phyloP scores from a whole-genome alignment of 2,888 invertebrate species.

The Chrysolina haemoptera region DNA sequence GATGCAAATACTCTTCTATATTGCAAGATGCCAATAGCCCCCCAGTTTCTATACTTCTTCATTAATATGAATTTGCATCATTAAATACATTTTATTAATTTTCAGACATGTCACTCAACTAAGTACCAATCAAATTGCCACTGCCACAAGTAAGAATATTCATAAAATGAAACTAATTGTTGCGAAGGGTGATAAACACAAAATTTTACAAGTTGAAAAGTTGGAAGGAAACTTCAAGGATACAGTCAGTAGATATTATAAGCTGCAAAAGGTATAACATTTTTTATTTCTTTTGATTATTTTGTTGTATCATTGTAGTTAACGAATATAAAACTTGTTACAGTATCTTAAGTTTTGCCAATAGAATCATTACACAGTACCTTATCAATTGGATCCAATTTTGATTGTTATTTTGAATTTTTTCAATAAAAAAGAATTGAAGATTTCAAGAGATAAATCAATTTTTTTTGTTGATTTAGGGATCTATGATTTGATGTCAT shows the following conservation, averaged over 20 bases:
- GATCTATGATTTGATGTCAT: neutral
- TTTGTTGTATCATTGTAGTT: too few relatives aligned
- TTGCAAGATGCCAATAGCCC: too few relatives aligned
- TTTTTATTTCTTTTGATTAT: neutral
- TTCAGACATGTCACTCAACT: constrained; percentile 82
- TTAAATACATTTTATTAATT: constrained; percentile 26
- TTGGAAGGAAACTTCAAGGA: constrained; percentile 88
- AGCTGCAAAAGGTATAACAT: constrained; percentile 81
- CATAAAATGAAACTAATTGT: constrained; percentile 81
- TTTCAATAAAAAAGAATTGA: neutral
- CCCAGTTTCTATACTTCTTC: too few relatives aligned
- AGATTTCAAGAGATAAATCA: neutral
- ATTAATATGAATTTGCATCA: too few relatives aligned
- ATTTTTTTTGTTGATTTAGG: neutral
- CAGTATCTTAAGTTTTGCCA: too few relatives aligned
- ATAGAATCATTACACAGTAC: too few relatives aligned
- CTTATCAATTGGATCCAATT: too few relatives aligned
- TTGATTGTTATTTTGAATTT: too few relatives aligned
- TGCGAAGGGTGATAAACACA: constrained; percentile 82
- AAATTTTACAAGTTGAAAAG: constrained; percentile 87
- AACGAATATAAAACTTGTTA: too few relatives aligned
- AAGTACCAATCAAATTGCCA: constrained; percentile 82
- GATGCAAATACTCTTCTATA: too few relatives aligned
- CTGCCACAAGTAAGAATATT: constrained; percentile 82
- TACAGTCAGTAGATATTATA: constrained; percentile 79